Base-by-base conservation (phyloP, 2,888 invertebrate species). In the Choristoneura rosaceana region DNA sequence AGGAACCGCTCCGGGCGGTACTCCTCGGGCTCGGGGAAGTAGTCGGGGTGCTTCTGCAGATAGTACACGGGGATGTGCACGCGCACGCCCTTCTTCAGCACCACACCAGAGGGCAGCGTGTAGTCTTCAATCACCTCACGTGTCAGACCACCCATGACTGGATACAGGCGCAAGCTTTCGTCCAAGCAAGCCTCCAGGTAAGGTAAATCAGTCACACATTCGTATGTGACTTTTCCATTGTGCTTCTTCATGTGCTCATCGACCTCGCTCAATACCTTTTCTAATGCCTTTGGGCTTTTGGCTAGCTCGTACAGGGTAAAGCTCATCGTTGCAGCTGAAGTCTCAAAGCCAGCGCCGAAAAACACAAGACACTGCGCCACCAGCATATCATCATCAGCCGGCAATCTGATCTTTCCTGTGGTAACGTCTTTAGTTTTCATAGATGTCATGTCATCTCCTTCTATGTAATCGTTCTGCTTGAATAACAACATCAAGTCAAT, bases 301-400 rank as follows among this genome's bases (percentile, higher is more conserved):
- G 95, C 92, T 52, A 95, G 78, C 77, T 94, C 94, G 75, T 90
- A 95, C 12, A 95, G 79, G 1, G 87, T 87, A 75, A 89, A 95
- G 59, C 90, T 88, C 79, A 94, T 84, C 4, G 90, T 90, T n/a
- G 91, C 88, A 12, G 90, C 86, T 8, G 94, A 94, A 0, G 95
- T 95, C 81, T 95, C 95, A 71, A 91, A 95, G 0, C 95, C 95
- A 45, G 95, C 95, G 0, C 84, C 73, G 71, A 94, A 94, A 77
- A 95, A 95, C 0, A 92, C 80, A 65, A 91, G 88, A 3, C 95
- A 93, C 71, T 96, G 95, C 0, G 95, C 91, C 0, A 92, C 88
- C 5, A 95, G 76, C 50, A 95, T 80, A 3, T 93, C 87, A 14
- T 94, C 80, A 0, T 90, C 84, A 0, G 95, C 79, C 2, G 85